Percentiles rank a stretch among this genome's conserved stretches.
Evolutionary conservation across 2,113 vertebrate species (phyloP).

Genomic region (Scopus umbretta): DNA sequence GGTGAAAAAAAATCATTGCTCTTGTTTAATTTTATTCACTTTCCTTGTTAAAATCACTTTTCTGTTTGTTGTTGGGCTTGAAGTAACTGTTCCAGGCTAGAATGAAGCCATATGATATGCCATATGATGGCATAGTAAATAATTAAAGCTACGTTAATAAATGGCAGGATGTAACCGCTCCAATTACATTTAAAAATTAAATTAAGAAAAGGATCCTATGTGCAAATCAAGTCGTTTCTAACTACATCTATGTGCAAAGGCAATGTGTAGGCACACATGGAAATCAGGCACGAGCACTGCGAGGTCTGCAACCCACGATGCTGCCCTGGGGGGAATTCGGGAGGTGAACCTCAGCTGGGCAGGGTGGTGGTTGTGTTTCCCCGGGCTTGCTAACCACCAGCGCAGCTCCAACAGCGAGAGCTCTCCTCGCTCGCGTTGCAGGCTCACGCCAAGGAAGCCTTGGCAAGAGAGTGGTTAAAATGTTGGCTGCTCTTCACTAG

Average conservation of each 20-base stretch:
- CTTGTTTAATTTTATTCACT: neutral
- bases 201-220: neutral
- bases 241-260: neutral
- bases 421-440: neutral
- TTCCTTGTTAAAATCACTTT: neutral
- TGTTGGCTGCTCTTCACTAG: neutral
- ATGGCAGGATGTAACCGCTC: neutral
- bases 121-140: neutral
- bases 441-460: neutral
- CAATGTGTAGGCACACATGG: rapidly evolving
- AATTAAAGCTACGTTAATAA: neutral
- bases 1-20: neutral
- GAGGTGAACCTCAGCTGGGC: neutral
- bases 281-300: rapidly evolving
- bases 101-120: too few species aligned
- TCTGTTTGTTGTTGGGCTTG: neutral
- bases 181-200: neutral
- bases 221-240: neutral
- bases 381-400: neutral
- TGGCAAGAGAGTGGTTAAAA: neutral
- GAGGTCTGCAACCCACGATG: neutral
- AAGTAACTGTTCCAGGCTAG: neutral
- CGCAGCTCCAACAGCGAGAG: neutral
- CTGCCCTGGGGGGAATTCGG: rapidly evolving
- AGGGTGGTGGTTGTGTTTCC: rapidly evolving